phyloP scores from a whole-genome alignment of 2,888 invertebrate species.

The Leptodirus hochenwartii region DNA sequence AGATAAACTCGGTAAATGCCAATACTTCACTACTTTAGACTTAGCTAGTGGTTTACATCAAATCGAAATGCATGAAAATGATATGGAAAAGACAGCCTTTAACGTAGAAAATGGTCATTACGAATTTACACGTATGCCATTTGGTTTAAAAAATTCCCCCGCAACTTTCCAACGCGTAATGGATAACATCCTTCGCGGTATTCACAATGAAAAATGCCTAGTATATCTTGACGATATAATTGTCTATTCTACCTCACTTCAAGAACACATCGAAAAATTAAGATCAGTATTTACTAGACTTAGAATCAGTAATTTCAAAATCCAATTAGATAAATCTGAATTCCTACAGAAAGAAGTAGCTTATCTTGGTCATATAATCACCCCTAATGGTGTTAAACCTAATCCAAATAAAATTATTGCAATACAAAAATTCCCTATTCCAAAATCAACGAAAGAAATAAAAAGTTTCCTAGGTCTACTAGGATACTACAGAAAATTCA shows the following conservation, averaged over 20 bases:
- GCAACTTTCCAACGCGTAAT: conserved; percentile 13
- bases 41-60: conserved; percentile 15
- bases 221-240: conserved; percentile 21
- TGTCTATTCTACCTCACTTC: conserved; percentile 15
- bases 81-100: conserved; percentile 14
- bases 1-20: conserved; percentile 12
- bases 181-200: conserved; percentile 17
- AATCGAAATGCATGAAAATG: conserved; percentile 11
- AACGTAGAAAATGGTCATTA: conserved; percentile 11
- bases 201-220: conserved; percentile 18
- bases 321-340: conserved; percentile 13
- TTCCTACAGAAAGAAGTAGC: no score
- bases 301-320: conserved; percentile 8
- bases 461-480: no score
- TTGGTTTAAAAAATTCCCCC: conserved; percentile 13
- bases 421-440: no score
- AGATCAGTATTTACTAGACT: conserved; percentile 9
- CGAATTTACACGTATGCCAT: conserved; percentile 13
- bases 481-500: no score
- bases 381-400: no score
- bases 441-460: no score
- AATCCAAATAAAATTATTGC: no score
- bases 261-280: conserved; percentile 12
- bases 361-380: no score
- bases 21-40: conserved; percentile 14